phyloP scores from a whole-genome alignment of 2,888 invertebrate species.

The Ceramica pisi region DNA sequence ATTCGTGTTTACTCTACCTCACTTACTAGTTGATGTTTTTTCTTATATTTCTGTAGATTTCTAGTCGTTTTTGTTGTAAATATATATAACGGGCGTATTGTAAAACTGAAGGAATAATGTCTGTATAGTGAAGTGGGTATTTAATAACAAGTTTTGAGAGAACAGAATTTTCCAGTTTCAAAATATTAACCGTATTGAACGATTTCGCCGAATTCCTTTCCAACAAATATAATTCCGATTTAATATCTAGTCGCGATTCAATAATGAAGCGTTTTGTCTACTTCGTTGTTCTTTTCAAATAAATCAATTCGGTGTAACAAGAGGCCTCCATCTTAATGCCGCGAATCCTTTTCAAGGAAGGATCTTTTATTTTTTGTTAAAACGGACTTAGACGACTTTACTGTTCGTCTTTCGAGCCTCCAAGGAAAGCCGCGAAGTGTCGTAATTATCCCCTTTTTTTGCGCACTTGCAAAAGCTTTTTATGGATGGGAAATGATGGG shows the following conservation, averaged over 20 bases:
- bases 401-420: conserved; percentile 87
- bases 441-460: conserved; percentile 84
- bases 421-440: conserved; percentile 88
- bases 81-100: too few relatives aligned
- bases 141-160: too few relatives aligned
- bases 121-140: too few relatives aligned
- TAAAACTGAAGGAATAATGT: too few relatives aligned
- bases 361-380: conserved; percentile 86
- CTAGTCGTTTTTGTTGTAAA: too few relatives aligned
- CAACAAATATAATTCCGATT: background rate
- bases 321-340: conserved; percentile 76
- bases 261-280: background rate
- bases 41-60: background rate
- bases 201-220: background rate
- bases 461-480: conserved; percentile 65
- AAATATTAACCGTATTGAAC: background rate
- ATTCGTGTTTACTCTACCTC: background rate
- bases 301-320: conserved; percentile 76
- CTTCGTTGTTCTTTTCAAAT: conserved; percentile 4
- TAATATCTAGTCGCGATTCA: background rate
- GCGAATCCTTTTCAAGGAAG: conserved; percentile 87
- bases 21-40: background rate
- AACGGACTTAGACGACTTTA: conserved; percentile 89
- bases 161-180: too few relatives aligned
- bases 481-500: conserved; percentile 44